Evolutionary conservation across 2,113 vertebrate species (phyloP).

Genomic region (Apeltes quadracus): DNA sequence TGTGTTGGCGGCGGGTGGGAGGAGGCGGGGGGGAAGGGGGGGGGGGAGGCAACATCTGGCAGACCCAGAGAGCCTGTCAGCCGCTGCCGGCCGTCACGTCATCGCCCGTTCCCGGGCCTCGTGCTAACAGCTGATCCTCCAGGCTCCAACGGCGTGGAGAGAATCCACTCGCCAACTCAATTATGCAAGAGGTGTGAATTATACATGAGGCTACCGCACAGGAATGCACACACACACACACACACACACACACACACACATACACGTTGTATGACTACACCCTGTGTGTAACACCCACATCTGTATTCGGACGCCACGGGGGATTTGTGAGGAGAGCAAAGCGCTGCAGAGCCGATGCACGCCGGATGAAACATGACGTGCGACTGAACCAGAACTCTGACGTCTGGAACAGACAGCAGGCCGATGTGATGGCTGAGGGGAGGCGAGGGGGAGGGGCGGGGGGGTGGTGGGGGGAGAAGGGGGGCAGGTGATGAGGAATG

Average conservation of each 20-base stretch:
- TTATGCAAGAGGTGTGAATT: conserved; percentile 79
- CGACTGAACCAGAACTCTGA: neutral
- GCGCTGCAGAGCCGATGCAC: neutral
- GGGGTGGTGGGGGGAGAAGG: no score
- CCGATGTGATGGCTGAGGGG: no score
- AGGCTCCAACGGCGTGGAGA: conserved; percentile 65
- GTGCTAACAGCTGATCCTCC: conserved; percentile 72
- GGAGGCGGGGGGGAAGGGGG: neutral
- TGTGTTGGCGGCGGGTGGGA: neutral
- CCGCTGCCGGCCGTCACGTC: conserved; percentile 34
- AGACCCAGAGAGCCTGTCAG: conserved; percentile 16
- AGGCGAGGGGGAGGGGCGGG: conserved; percentile 25
- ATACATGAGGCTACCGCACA: conserved; percentile 71
- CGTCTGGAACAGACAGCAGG: conserved; percentile 14
- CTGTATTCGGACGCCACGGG: conserved; percentile 29
- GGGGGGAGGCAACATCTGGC: conserved; percentile 49
- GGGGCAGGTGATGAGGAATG: conserved; percentile 30
- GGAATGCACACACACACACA: conserved; percentile 44
- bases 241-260: conserved; percentile 31
- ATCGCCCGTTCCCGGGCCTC: conserved; percentile 44
- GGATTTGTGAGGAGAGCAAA: conserved; percentile 14
- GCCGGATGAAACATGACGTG: neutral
- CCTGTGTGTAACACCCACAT: conserved; percentile 44
- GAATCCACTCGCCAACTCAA: conserved; percentile 73
- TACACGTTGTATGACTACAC: no score